These are phyloP conservation scores for Callochromis pleurospilus DNA, from an alignment of 2,113 vertebrate genomes.

Conservation along the genomic window DNA sequence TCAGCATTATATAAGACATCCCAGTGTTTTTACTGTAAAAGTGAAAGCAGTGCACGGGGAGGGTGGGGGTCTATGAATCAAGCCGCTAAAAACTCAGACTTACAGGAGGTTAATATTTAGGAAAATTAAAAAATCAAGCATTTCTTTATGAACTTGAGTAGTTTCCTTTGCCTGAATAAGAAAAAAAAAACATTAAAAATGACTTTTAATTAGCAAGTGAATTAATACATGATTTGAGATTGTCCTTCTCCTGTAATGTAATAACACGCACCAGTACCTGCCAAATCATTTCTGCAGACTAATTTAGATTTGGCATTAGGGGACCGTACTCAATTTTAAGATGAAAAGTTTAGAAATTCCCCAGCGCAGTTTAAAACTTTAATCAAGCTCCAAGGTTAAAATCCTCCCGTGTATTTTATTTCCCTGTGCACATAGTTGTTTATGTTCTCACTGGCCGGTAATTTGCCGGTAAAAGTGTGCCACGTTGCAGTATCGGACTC, in stretches of 20 bases:
- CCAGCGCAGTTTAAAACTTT: conserved; percentile 10
- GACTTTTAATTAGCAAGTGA: conserved; percentile 17
- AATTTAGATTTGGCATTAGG: conserved; percentile 6
- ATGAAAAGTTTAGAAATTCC: conserved; percentile 21
- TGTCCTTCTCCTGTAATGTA: conserved; percentile 34
- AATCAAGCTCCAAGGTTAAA: conserved; percentile 13
- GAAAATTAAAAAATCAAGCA: neutral
- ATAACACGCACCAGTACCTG: conserved; percentile 48
- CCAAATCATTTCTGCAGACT: conserved; percentile 29
- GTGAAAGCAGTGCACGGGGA: neutral
- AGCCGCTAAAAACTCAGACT: neutral
- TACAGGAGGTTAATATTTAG: neutral
- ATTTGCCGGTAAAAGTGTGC: neutral
- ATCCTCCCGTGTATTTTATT: neutral
- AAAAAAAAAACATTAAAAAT: neutral
- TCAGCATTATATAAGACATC: conserved; percentile 57
- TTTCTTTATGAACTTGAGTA: neutral
- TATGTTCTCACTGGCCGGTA: neutral
- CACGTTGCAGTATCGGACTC: neutral
- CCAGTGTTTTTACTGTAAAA: conserved; percentile 40
- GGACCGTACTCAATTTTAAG: neutral
- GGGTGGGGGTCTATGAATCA: neutral
- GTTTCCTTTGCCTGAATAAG: neutral
- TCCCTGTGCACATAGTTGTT: neutral
- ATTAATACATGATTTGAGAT: conserved; percentile 11